These are phyloP conservation scores for Tribolium freemani DNA, from an alignment of 2,888 invertebrate genomes.

Conservation along the genomic window DNA sequence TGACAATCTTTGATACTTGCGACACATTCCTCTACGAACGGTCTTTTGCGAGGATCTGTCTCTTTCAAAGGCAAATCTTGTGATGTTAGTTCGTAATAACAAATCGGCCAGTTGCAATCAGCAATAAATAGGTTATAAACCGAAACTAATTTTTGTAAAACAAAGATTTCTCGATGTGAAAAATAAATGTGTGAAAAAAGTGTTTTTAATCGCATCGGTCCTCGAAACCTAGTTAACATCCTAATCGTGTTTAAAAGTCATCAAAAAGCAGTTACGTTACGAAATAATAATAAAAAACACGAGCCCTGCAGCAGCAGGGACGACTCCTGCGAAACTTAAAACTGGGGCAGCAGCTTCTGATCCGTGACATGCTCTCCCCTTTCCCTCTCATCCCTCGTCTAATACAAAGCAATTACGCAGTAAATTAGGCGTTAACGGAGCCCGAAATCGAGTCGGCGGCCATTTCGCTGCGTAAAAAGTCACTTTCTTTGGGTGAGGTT, in stretches of 20 bases:
- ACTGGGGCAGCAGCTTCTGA: slow-evolving; percentile 31
- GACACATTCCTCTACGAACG: slow-evolving; percentile 25
- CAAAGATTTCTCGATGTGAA: slow-evolving; percentile 18
- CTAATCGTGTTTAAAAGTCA: slow-evolving; percentile 48
- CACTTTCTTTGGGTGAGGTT: neutral
- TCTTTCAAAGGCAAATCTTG: slow-evolving; percentile 24
- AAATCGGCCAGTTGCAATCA: slow-evolving; percentile 39
- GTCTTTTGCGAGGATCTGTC: slow-evolving; percentile 3
- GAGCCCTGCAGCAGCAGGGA: slow-evolving; percentile 18
- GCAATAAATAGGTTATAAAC: slow-evolving; percentile 38
- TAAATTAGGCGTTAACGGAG: slow-evolving; percentile 44
- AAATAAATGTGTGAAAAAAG: slow-evolving; percentile 37
- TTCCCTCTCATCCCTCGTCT: slow-evolving; percentile 7
- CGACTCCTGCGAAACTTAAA: slow-evolving; percentile 17
- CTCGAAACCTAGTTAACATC: slow-evolving; percentile 37
- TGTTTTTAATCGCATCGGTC: slow-evolving; percentile 6
- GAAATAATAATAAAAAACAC: slow-evolving; percentile 37
- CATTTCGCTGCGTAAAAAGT: slow-evolving; percentile 6
- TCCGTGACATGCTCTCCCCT: slow-evolving; percentile 25
- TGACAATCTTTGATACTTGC: slow-evolving; percentile 36
- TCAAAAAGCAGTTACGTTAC: slow-evolving; percentile 47
- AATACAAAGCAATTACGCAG: slow-evolving; percentile 46
- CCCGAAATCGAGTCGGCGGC: slow-evolving; percentile 24
- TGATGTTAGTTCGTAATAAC: slow-evolving; percentile 35
- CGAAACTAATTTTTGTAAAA: slow-evolving; percentile 36